Base-by-base conservation (phyloP, 1,140 invertebrate species). In the Dendroctonus valens region DNA sequence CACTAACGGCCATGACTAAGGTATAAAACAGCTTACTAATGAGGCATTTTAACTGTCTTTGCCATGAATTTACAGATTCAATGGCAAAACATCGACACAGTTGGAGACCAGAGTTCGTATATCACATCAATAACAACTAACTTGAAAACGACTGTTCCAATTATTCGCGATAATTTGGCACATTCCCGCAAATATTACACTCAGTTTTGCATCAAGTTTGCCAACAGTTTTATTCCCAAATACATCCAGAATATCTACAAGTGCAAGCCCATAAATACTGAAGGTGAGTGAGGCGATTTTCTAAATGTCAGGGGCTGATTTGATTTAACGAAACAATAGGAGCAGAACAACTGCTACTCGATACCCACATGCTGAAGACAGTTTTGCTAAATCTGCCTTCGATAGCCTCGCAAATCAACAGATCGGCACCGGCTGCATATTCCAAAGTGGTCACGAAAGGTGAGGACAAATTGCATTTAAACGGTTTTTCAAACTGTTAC, bases 181-280 rank as follows among this genome's bases (percentile, higher is more conserved):
- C 93, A 92, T 12, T 96, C 96, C 0, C 82, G 96, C 42, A 99
- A 99, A 83, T 99, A 99, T 79, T 99, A 98, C 78, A 98, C 96
- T 0, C 94, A 99, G 78, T 94, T 99, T 74, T 99, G 96, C 78
- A 89, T 97, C 8, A 93, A 96, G 77, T 97, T 99, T 82, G 94
- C 92, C 0, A 96, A 92, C 75, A 89, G 91, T 0, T 98, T 98
- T 70, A 98, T 97, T 77, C 91, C 93, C 11, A 98, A 98, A 79
- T 96, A 96, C 74, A 90, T 98, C 39, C 90, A 91, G 63, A 90
- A 92, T 72, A 81, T 99, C 9, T 98, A 94, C 77, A 96, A 95
- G 76, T 99, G 97, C 75, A 95, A 96, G 72, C 90, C 94, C 5
- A 87, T 98, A 2, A 95, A 89, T 67, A 92, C 93, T 2, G 91